phyloP scores from a whole-genome alignment of 2,113 vertebrate species.

The Grammomys dolichurus region DNA sequence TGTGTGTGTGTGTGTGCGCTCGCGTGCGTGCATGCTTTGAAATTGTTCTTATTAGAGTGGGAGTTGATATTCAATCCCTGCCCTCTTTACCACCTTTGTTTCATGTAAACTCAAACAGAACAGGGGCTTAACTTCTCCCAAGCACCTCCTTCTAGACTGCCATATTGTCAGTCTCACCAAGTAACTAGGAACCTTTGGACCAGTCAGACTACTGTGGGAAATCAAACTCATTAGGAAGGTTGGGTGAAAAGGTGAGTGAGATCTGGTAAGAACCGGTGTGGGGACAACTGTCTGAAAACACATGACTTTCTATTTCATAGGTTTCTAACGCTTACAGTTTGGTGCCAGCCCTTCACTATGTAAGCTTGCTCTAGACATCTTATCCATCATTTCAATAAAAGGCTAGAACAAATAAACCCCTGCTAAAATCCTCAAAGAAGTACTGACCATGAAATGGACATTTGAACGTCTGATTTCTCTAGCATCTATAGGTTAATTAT shows the following conservation, averaged over 20 bases:
- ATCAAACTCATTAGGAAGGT: not conserved
- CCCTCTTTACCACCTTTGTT: not conserved
- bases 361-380: not conserved
- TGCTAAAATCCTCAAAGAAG: conserved; percentile 25
- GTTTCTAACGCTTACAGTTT: not conserved
- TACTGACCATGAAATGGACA: not conserved
- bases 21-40: not conserved
- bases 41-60: not conserved
- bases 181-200: not conserved
- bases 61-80: not conserved
- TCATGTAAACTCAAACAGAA: not conserved
- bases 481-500: not conserved
- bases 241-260: not conserved
- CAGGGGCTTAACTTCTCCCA: not conserved
- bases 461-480: conserved; percentile 4
- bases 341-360: not conserved
- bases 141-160: not conserved
- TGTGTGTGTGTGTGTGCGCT: not conserved
- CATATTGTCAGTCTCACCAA: not conserved
- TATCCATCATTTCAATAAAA: not conserved
- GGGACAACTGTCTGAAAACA: not conserved
- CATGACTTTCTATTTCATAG: not conserved
- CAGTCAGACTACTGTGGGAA: not conserved
- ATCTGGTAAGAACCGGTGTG: not conserved
- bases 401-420: not conserved